Evolutionary conservation across 2,113 vertebrate genomes (phyloP).

Genomic region (Hystrix cristata): DNA sequence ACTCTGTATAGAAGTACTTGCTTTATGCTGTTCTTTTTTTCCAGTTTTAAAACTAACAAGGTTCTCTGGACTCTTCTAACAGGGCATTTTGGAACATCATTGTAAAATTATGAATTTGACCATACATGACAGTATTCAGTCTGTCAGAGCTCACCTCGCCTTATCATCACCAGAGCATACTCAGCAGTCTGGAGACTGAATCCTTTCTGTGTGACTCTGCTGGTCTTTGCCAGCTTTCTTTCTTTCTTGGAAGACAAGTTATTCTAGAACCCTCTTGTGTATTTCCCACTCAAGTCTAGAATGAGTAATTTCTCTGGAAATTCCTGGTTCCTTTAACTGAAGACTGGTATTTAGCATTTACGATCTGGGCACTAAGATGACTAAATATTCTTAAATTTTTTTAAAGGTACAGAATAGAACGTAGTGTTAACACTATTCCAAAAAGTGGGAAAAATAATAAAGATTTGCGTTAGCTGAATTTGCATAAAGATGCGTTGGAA

Average conservation of each 20-base stretch:
- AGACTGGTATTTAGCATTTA: background rate
- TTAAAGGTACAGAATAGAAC: background rate
- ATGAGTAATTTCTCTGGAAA: background rate
- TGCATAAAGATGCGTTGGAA: background rate
- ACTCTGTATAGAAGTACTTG: background rate
- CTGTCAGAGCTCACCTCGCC: background rate
- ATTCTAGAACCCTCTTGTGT: background rate
- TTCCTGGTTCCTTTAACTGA: background rate
- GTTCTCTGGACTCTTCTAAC: background rate
- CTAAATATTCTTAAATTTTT: background rate
- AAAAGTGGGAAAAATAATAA: background rate
- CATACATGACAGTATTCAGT: background rate
- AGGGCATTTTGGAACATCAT: background rate
- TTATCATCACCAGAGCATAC: background rate
- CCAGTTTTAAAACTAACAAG: constrained; percentile 15
- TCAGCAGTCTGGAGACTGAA: background rate
- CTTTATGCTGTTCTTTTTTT: background rate
- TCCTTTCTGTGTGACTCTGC: background rate
- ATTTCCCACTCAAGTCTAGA: constrained; percentile 5
- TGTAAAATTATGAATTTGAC: background rate
- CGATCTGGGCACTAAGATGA: background rate
- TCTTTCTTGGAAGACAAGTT: background rate
- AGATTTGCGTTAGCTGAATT: background rate
- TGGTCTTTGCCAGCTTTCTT: background rate
- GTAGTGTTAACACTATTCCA: background rate